phyloP scores from a whole-genome alignment of 1,140 invertebrate species.

The Pseudomyrmex concolor region DNA sequence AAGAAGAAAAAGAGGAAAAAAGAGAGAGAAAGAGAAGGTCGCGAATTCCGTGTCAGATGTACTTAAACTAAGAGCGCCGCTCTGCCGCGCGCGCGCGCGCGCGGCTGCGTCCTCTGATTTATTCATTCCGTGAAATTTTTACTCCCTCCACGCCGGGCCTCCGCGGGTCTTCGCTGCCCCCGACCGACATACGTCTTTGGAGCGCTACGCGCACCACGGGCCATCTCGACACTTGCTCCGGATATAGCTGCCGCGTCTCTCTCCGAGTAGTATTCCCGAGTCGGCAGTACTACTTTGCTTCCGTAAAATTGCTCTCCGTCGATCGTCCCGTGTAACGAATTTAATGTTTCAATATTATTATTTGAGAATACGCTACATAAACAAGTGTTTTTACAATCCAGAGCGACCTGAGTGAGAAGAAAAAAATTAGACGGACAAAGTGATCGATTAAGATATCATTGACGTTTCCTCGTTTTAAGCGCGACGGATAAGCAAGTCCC shows the following conservation, averaged over 20 bases:
- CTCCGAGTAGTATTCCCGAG: constrained; percentile 43
- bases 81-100: too few relatives aligned
- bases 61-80: constrained; percentile 77
- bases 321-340: constrained; percentile 15
- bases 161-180: constrained; percentile 63
- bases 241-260: constrained; percentile 45
- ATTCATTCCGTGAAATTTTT: constrained; percentile 83
- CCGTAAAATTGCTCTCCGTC: constrained; percentile 11
- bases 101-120: constrained; percentile 80
- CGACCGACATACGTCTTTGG: constrained; percentile 64
- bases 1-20: constrained; percentile 28
- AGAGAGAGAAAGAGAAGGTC: constrained; percentile 25
- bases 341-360: constrained; percentile 34
- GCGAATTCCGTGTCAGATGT: constrained; percentile 58
- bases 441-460: background rate
- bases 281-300: constrained; percentile 40
- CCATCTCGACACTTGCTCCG: constrained; percentile 23
- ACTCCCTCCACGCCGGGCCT: constrained; percentile 67
- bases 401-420: too few relatives aligned
- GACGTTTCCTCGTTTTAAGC: too few relatives aligned
- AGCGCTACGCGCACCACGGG: constrained; percentile 46
- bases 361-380: background rate
- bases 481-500: background rate
- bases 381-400: background rate
- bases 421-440: background rate